Conservation (phyloP, 1,140 invertebrate species). For the Ceratina calcarata region DNA sequence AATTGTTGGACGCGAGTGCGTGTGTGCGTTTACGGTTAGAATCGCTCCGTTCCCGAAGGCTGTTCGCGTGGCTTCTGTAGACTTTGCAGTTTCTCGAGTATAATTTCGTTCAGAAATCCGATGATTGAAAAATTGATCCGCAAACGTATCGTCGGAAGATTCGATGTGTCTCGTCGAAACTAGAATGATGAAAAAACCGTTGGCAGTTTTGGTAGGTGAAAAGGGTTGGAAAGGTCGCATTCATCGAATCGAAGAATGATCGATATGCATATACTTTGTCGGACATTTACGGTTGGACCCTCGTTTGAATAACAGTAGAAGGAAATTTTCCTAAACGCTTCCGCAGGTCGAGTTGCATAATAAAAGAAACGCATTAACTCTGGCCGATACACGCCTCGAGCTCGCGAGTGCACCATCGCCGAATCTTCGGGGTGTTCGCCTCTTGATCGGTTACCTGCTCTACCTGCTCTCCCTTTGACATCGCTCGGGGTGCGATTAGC, state of each 20-base stretch:
- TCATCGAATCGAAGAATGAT: conserved; percentile 72
- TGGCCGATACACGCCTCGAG: conserved; percentile 33
- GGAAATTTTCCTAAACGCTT: conserved; percentile 79
- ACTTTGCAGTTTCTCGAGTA: conserved; percentile 48
- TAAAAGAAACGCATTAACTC: conserved; percentile 78
- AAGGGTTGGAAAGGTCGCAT: conserved; percentile 68
- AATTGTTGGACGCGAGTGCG: conserved; percentile 72
- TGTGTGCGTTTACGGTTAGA: conserved; percentile 76
- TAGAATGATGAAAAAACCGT: conserved; percentile 59
- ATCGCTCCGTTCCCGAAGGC: conserved; percentile 17
- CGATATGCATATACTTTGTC: conserved; percentile 74
- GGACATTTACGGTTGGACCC: conserved; percentile 72
- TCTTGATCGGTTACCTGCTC: conserved; percentile 63
- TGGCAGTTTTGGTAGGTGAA: conserved; percentile 58
- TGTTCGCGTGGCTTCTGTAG: conserved; percentile 70
- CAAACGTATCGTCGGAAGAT: not conserved
- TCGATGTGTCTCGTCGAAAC: not conserved
- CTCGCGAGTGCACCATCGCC: conserved; percentile 15
- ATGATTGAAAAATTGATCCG: conserved; percentile 30
- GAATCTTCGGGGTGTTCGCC: conserved; percentile 44
- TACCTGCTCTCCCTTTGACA: conserved; percentile 3
- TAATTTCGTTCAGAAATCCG: not conserved
- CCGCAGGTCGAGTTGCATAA: conserved; percentile 72
- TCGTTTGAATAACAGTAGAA: conserved; percentile 79
- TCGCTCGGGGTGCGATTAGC: not conserved